A percentile compares a stretch with the other conserved stretches of the same genome.
Evolutionary conservation across 2,797 vertebrate genomes (phyloP).

Genomic region (Myotis planiceps): DNA sequence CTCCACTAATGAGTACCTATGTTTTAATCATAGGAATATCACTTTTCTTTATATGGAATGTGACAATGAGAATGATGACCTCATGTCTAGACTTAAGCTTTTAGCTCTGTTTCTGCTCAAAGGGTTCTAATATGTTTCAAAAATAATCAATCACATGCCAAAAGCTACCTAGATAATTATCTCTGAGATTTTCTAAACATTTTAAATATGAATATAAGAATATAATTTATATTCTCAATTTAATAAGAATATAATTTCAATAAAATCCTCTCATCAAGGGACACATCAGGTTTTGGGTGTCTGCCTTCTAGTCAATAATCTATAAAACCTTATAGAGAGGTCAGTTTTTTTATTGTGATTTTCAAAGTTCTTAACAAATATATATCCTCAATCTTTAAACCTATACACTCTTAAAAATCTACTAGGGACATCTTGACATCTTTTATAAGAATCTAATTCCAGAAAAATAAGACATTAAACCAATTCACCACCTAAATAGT

Average conservation of each 20-base stretch:
- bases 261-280: constrained; percentile 64
- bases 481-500: neutral
- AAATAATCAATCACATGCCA: constrained; percentile 79
- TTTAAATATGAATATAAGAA: constrained; percentile 43
- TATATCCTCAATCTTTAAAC: neutral
- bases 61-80: constrained; percentile 84
- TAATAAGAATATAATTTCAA: constrained; percentile 55
- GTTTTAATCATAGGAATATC: constrained; percentile 77
- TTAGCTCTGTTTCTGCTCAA: constrained; percentile 81
- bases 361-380: constrained; percentile 19
- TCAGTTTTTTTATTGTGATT: neutral
- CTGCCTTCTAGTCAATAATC: constrained; percentile 56
- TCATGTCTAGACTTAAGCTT: constrained; percentile 85
- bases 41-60: constrained; percentile 71
- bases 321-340: neutral
- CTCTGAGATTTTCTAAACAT: constrained; percentile 72
- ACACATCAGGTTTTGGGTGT: constrained; percentile 33
- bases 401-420: neutral
- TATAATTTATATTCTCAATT: constrained; percentile 14
- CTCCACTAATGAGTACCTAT: constrained; percentile 70
- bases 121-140: constrained; percentile 77
- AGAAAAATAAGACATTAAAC: neutral
- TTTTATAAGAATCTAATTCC: neutral
- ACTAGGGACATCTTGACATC: neutral
- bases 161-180: constrained; percentile 78